Evolutionary conservation across 2,888 invertebrate genomes (phyloP), one percentile per base, ranked within the genome.

Genomic region (Spatulosminthurus flaviceps): DNA sequence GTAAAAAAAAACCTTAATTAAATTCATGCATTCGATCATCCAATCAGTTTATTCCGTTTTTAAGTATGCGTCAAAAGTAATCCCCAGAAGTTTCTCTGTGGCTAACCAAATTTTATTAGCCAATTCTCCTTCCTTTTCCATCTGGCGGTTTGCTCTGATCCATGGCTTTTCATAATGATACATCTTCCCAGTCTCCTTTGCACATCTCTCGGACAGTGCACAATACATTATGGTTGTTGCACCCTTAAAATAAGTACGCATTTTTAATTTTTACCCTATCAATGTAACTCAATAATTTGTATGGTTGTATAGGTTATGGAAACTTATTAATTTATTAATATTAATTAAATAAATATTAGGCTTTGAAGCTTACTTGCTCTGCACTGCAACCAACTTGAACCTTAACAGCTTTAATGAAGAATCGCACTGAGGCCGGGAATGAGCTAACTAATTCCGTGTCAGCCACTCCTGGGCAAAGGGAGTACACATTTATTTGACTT

Each of bases 221-320:
- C 94, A 94, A 87, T 92, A 92, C n/a, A 95, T 88, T 29, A 93
- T 90, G 0, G 94, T 94, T 87, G 95, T 93, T 0, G 93, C 91
- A 70, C 94, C 95, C 93, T 95, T n/a, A 88, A 64, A 75, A 64
- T 22, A 16, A 34, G 34, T 7, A 34, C n/a, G n/a, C n/a, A n/a
- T n/a, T n/a, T n/a, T n/a, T n/a, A n/a, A n/a, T n/a, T n/a, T n/a
- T n/a, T n/a, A n/a, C n/a, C n/a, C n/a, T n/a, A n/a, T n/a, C n/a
- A n/a, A n/a, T n/a, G n/a, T 9, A 34, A 34, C 34, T 34, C 34
- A 34, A 34, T n/a, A n/a, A n/a, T n/a, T n/a, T n/a, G n/a, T n/a
- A n/a, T n/a, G n/a, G n/a, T n/a, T n/a, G n/a, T n/a, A n/a, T n/a
- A n/a, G n/a, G n/a, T n/a, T n/a, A n/a, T n/a, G n/a, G n/a, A n/a